These are phyloP conservation scores for Onychomys torridus DNA, from an alignment of 2,797 vertebrate species.

Conservation along the genomic window DNA sequence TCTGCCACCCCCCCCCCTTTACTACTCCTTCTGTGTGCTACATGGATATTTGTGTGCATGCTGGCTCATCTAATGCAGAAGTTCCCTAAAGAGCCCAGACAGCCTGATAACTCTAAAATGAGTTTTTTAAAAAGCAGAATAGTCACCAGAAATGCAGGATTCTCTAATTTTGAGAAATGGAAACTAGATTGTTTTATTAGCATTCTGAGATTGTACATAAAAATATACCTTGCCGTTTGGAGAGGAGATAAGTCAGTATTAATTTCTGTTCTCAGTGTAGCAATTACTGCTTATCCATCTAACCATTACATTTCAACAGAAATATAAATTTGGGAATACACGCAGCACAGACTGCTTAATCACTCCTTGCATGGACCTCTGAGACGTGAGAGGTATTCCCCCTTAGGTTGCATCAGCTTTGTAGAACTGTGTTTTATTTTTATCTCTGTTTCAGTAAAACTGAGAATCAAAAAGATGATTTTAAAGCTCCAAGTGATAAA, in stretches of 20 bases:
- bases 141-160: constrained; percentile 58
- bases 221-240: constrained; percentile 66
- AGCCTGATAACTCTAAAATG: constrained; percentile 56
- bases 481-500: constrained; percentile 26
- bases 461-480: constrained; percentile 57
- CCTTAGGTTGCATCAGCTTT: constrained; percentile 19
- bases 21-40: neutral
- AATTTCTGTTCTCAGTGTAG: constrained; percentile 78
- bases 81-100: constrained; percentile 41
- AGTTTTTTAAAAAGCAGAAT: constrained; percentile 59
- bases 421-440: constrained; percentile 57
- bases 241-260: constrained; percentile 75
- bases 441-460: constrained; percentile 51
- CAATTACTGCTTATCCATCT: constrained; percentile 77
- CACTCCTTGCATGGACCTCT: neutral
- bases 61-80: constrained; percentile 25
- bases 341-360: constrained; percentile 43
- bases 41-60: neutral
- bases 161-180: constrained; percentile 70
- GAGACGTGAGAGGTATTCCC: neutral
- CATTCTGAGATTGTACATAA: constrained; percentile 71
- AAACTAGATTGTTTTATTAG: constrained; percentile 76
- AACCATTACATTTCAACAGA: constrained; percentile 64
- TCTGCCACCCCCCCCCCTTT: neutral
- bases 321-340: constrained; percentile 68